Evolutionary conservation across 2,113 vertebrate species (phyloP), one percentile per base, ranked within the genome.

Genomic region (Martes martes): DNA sequence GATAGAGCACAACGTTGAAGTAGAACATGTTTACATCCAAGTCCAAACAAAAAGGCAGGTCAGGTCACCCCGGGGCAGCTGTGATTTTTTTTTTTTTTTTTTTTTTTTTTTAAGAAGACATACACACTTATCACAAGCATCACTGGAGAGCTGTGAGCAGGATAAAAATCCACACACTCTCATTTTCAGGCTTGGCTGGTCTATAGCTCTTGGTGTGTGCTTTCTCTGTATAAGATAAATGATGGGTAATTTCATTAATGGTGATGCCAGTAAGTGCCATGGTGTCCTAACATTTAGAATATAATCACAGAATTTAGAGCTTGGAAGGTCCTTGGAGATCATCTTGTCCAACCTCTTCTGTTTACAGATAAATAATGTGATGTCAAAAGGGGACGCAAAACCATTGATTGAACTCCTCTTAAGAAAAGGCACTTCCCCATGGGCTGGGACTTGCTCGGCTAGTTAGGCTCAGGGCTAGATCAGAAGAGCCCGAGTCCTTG

Each of bases 231-330:
- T 96, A 85, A 98, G 95, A 96, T 89, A 98, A 96, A 96, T 86
- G 93, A 94, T 78, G 89, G 63, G 50, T 88, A 97, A 97, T 97
- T 97, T 92, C 97, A 95, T 96, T 97, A 95, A 93, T 95, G 96
- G 85, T 36, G 76, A 69, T 95, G 82, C 95, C 96, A 96, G 92
- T 89, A 96, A 97, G 90, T 59, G 91, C 85, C 65, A 86, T 47
- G 63, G 45, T 95, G 88, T 96, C 78, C 89, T 96, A 91, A 93
- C 94, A 96, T 94, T 95, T 85, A 97, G 91, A 96, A 95, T 71
- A 89, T 91, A 89, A 98, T 97, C 92, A 85, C 21, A 96, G 95
- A 95, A 76, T 82, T 96, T 91, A 96, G 55, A 91, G 91, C 90
- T 83, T 55, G 63, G 92, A 96, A 55, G 24, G 42, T 92, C 95